These are phyloP conservation scores for Pseudomugil tenellus DNA, from an alignment of 2,797 vertebrate genomes.

Conservation along the genomic window DNA sequence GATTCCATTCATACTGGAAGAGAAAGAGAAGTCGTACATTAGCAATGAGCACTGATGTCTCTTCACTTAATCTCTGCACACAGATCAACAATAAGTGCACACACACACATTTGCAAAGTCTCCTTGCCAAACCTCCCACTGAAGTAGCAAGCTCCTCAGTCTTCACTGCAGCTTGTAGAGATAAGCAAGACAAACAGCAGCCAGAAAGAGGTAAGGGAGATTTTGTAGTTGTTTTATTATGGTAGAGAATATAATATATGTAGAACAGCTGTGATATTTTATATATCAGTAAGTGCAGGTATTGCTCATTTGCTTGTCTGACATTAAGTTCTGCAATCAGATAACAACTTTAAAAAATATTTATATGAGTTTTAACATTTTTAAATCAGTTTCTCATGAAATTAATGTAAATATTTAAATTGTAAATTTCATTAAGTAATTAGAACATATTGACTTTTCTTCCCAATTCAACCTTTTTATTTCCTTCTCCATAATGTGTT, in stretches of 20 bases:
- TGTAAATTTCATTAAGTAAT: not conserved
- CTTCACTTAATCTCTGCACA: constrained; percentile 53
- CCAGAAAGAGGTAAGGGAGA: constrained; percentile 53
- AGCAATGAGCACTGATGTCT: constrained; percentile 47
- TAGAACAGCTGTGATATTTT: not conserved
- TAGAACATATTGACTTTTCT: not conserved
- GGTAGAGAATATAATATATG: not conserved
- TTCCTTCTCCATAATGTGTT: not conserved
- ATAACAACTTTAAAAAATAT: not conserved
- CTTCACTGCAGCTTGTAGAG: constrained; percentile 31
- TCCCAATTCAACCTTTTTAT: not conserved
- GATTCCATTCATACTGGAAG: constrained; percentile 44
- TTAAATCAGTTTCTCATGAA: not conserved
- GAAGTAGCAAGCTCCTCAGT: constrained; percentile 13
- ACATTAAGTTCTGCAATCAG: not conserved
- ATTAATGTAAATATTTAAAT: not conserved
- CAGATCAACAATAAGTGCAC: constrained; percentile 23
- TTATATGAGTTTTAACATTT: not conserved
- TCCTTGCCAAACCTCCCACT: constrained; percentile 33
- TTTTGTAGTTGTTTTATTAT: not conserved
- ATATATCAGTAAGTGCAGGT: not conserved
- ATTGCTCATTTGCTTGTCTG: not conserved
- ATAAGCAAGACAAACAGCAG: constrained; percentile 21
- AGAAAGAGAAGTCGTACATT: constrained; percentile 32
- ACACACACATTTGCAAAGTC: constrained; percentile 24